phyloP scores from a whole-genome alignment of 1,140 invertebrate genomes.

The Drosophila insularis region DNA sequence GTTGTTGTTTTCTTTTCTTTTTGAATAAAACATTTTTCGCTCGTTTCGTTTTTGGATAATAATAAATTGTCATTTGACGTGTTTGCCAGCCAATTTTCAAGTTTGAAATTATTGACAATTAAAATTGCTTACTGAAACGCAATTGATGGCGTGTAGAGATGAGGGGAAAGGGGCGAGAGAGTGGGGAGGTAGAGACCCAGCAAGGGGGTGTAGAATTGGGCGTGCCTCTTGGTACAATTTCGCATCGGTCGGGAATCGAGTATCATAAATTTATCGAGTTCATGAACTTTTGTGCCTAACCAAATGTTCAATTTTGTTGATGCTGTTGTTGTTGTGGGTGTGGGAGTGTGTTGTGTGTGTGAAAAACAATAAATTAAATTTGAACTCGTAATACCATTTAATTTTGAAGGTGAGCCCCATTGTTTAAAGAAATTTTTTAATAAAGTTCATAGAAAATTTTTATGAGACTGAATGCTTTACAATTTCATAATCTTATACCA shows the following conservation, averaged over 20 bases:
- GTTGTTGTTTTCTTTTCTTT: not conserved
- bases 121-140: conserved; percentile 42
- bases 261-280: conserved; percentile 59
- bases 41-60: conserved; percentile 29
- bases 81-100: conserved; percentile 9
- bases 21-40: conserved; percentile 1
- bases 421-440: not conserved
- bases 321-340: conserved; percentile 15
- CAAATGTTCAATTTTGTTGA: conserved; percentile 12
- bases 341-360: not conserved
- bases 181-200: not conserved
- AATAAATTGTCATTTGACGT: conserved; percentile 76
- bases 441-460: not conserved
- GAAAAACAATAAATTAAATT: not conserved
- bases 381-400: not conserved
- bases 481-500: too few species aligned
- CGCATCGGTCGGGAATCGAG: not conserved
- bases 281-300: conserved; percentile 51
- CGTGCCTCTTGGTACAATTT: conserved; percentile 31
- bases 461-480: too few species aligned
- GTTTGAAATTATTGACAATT: conserved; percentile 72
- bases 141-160: conserved; percentile 25
- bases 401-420: conserved; percentile 1
- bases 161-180: not conserved
- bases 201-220: not conserved